Conservation (phyloP, 1,140 invertebrate species). For the Amyelois transitella region DNA sequence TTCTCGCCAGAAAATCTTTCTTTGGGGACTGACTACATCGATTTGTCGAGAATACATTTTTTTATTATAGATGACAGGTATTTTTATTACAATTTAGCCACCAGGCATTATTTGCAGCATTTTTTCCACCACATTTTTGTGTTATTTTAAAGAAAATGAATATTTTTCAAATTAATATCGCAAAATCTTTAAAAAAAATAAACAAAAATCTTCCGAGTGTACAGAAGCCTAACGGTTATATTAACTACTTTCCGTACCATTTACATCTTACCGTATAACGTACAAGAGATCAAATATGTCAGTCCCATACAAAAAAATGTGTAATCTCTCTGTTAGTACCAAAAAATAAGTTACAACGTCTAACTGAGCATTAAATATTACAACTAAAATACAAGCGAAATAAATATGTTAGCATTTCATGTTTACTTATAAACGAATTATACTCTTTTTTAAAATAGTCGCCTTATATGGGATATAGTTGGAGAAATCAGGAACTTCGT, state of each 20-base stretch:
- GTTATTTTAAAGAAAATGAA: too few relatives aligned
- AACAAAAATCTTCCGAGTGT: too few relatives aligned
- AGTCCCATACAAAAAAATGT: neutral
- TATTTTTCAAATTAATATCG: too few relatives aligned
- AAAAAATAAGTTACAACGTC: neutral
- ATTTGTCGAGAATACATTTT: neutral
- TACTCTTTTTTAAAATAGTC: constrained; percentile 4
- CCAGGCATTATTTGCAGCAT: too few relatives aligned
- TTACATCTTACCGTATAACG: too few relatives aligned
- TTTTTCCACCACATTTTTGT: too few relatives aligned
- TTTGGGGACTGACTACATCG: neutral
- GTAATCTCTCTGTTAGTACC: neutral
- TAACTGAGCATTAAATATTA: constrained; percentile 14
- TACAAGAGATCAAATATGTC: neutral
- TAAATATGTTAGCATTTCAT: constrained; percentile 18
- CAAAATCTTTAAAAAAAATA: too few relatives aligned
- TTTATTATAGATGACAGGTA: too few relatives aligned
- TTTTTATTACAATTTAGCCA: too few relatives aligned
- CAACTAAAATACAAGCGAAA: constrained; percentile 15
- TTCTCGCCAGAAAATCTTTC: neutral
- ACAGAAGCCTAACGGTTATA: too few relatives aligned
- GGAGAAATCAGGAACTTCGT: neutral
- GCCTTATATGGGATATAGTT: constrained; percentile 1
- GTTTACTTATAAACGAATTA: constrained; percentile 5
- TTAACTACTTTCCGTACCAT: too few relatives aligned